Evolutionary conservation across 2,888 invertebrate genomes (phyloP).

Genomic region (Drosophila gaucha): DNA sequence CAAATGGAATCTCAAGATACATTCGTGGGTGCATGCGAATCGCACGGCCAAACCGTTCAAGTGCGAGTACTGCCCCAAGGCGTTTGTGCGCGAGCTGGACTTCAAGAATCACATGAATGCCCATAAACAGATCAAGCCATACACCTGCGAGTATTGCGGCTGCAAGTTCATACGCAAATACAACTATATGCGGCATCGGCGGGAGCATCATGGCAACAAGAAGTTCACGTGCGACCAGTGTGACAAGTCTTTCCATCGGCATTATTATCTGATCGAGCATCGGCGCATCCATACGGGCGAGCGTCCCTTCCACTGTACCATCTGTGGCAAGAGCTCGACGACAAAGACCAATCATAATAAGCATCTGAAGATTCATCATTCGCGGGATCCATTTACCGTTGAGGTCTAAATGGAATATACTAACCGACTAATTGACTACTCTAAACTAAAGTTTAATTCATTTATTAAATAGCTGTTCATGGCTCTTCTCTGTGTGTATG

Average conservation of each 20-base stretch:
- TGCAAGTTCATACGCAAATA: slow-evolving; percentile 95
- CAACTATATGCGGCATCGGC: slow-evolving; percentile 93
- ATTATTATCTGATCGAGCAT: slow-evolving; percentile 95
- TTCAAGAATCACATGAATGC: slow-evolving; percentile 94
- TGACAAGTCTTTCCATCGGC: slow-evolving; percentile 93
- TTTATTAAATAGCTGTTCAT: slow-evolving; percentile 68
- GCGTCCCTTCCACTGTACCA: slow-evolving; percentile 92
- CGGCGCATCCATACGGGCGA: slow-evolving; percentile 93
- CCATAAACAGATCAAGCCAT: slow-evolving; percentile 92
- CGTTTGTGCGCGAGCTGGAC: slow-evolving; percentile 92
- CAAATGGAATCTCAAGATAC: slow-evolving; percentile 95
- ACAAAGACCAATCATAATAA: slow-evolving; percentile 96
- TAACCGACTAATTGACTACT: slow-evolving; percentile 31
- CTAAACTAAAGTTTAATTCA: slow-evolving; percentile 66
- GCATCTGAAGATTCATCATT: slow-evolving; percentile 95
- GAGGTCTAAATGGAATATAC: slow-evolving; percentile 85
- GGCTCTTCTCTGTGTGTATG: slow-evolving; percentile 74
- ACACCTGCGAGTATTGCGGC: slow-evolving; percentile 94
- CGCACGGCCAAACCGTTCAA: slow-evolving; percentile 94
- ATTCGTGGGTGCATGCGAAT: slow-evolving; percentile 95
- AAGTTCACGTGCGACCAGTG: slow-evolving; percentile 91
- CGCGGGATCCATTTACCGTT: slow-evolving; percentile 93
- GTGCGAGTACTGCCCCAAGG: slow-evolving; percentile 92
- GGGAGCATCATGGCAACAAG: slow-evolving; percentile 93
- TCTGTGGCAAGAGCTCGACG: slow-evolving; percentile 94